A percentile compares a stretch with the other conserved stretches of the same genome.
These are phyloP conservation scores for Nasalis larvatus DNA, from an alignment of 2,113 vertebrate species.

Conservation along the genomic window DNA sequence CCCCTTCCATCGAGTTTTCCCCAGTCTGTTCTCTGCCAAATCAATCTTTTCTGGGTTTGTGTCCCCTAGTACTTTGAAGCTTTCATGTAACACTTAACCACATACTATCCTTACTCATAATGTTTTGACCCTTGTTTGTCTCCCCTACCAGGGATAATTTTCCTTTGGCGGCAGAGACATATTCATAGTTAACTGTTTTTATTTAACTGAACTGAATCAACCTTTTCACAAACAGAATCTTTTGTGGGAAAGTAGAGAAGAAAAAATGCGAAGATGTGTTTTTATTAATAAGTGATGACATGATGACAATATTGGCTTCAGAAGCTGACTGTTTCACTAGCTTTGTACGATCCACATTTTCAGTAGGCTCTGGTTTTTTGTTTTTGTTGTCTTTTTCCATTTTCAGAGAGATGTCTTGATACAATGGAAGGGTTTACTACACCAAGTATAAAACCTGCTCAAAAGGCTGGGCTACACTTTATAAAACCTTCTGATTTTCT, in stretches of 20 bases:
- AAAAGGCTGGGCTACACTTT: not conserved
- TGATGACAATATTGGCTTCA: not conserved
- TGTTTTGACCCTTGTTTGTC: not conserved
- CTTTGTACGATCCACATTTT: not conserved
- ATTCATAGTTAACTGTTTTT: not conserved
- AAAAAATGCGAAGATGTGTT: slow-evolving; percentile 4
- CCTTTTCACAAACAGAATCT: not conserved
- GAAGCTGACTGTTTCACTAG: not conserved
- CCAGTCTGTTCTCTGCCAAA: not conserved
- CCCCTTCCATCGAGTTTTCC: not conserved
- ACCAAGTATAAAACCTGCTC: not conserved
- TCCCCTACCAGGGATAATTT: not conserved
- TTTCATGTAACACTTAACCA: not conserved
- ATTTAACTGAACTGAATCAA: not conserved
- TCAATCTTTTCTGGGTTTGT: not conserved
- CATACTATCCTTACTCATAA: not conserved
- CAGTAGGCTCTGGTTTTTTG: not conserved
- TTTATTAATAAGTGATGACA: slow-evolving; percentile 51
- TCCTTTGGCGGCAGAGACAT: not conserved
- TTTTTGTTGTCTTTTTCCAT: not conserved
- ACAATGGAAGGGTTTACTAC: not conserved
- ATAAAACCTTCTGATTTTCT: not conserved
- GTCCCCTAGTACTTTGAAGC: not conserved
- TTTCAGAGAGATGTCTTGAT: not conserved
- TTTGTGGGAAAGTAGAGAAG: not conserved